A percentile compares a stretch with the other conserved stretches of the same genome.
phyloP scores from a whole-genome alignment of 1,140 invertebrate genomes.

The Caenorhabditis briggsae region DNA sequence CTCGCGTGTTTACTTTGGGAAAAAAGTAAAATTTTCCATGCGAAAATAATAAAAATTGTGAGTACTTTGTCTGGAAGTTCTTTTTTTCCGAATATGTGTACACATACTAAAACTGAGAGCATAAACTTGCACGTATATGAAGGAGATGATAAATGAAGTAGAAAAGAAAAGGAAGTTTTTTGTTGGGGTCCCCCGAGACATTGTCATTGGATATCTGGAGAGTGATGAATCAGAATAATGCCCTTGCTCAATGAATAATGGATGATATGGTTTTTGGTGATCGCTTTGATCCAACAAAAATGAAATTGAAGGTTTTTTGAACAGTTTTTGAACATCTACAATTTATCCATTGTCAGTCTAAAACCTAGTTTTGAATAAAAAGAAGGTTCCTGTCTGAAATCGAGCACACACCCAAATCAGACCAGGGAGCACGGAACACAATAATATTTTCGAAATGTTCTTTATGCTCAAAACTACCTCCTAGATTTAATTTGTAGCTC shows the following conservation, averaged over 20 bases:
- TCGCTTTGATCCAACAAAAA: not conserved
- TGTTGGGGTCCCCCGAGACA: not conserved
- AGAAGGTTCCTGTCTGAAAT: not conserved
- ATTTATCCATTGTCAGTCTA: not conserved
- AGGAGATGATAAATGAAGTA: not conserved
- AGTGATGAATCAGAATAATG: not conserved
- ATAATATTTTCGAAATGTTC: constrained; percentile 29
- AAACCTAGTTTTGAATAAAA: not conserved
- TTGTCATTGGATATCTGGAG: constrained; percentile 44
- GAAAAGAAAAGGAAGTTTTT: not conserved
- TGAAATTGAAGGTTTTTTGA: not conserved
- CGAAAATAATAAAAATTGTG: constrained; percentile 12
- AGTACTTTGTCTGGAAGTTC: constrained; percentile 3
- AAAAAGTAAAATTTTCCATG: too few relatives aligned
- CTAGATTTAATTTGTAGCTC: not conserved
- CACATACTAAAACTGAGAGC: not conserved
- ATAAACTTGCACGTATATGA: constrained; percentile 6
- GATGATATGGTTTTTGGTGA: constrained; percentile 26
- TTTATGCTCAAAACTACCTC: constrained; percentile 15
- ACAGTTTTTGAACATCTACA: not conserved
- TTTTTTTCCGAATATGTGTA: not conserved
- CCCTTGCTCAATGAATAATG: not conserved
- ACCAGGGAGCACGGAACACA: not conserved
- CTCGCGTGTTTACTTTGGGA: not conserved
- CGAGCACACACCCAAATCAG: not conserved